phyloP scores from a whole-genome alignment of 1,140 invertebrate species.

The Ceratitis capitata region DNA sequence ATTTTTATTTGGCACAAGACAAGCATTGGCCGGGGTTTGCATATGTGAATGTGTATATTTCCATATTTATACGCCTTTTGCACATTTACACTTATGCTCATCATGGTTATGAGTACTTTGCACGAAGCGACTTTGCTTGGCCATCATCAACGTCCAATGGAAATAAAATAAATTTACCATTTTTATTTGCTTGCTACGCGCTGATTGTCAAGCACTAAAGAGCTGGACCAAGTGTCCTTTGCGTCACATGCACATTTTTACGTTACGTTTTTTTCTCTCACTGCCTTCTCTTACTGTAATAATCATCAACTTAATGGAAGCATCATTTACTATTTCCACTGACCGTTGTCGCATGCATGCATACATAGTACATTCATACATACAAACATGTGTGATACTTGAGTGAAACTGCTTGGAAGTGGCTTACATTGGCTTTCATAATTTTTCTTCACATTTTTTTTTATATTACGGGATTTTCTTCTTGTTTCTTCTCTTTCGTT shows the following conservation, averaged over 20 bases:
- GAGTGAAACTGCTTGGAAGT: no score
- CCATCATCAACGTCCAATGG: background rate
- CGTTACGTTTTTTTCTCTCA: background rate
- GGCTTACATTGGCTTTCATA: background rate
- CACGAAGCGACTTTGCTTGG: background rate
- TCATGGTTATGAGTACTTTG: background rate
- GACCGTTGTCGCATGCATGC: background rate
- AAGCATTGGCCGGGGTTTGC: background rate
- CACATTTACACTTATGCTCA: constrained; percentile 38
- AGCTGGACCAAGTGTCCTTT: background rate
- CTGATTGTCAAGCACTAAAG: background rate
- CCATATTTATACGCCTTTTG: background rate
- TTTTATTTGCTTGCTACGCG: constrained; percentile 35
- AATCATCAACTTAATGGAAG: constrained; percentile 10
- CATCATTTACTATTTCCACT: constrained; percentile 36
- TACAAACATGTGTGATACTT: no score
- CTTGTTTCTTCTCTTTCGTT: background rate
- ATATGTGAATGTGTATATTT: background rate
- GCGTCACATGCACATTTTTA: background rate
- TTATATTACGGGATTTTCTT: background rate
- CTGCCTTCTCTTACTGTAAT: background rate
- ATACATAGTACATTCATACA: background rate
- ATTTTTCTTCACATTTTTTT: background rate
- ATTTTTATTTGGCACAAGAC: constrained; percentile 6
- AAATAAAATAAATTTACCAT: constrained; percentile 38